Conservation (phyloP, 2,888 invertebrate species). For the Dolomedes plantarius region DNA sequence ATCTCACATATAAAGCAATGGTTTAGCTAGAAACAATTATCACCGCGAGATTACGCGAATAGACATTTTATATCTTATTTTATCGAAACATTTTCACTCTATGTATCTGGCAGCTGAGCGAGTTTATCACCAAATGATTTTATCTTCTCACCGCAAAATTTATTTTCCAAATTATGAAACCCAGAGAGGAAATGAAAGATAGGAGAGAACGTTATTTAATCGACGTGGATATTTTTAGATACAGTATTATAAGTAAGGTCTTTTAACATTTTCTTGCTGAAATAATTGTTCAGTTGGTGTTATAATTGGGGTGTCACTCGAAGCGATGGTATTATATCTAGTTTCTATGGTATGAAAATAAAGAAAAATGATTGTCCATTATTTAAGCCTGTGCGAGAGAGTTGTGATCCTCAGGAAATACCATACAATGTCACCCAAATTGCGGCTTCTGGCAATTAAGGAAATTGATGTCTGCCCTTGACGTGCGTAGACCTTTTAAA, state of each 20-base stretch:
- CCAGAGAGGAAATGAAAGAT: no score
- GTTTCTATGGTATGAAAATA: background rate
- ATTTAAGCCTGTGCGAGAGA: background rate
- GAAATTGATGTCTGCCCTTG: constrained; percentile 2
- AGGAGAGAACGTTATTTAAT: no score
- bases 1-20: no score
- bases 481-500: background rate
- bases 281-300: background rate
- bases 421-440: background rate
- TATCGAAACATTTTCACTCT: no score
- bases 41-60: no score
- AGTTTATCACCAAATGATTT: no score
- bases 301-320: background rate
- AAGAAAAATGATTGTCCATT: background rate
- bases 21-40: no score
- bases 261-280: background rate
- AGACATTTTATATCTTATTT: no score
- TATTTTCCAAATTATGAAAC: no score
- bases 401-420: background rate
- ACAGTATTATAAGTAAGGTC: background rate
- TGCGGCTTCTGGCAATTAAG: background rate
- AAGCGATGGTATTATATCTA: background rate
- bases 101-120: no score
- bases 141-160: no score
- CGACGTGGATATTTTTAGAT: background rate